Conservation (phyloP, 2,888 invertebrate species). For the Chrysopilus asiliformis region DNA sequence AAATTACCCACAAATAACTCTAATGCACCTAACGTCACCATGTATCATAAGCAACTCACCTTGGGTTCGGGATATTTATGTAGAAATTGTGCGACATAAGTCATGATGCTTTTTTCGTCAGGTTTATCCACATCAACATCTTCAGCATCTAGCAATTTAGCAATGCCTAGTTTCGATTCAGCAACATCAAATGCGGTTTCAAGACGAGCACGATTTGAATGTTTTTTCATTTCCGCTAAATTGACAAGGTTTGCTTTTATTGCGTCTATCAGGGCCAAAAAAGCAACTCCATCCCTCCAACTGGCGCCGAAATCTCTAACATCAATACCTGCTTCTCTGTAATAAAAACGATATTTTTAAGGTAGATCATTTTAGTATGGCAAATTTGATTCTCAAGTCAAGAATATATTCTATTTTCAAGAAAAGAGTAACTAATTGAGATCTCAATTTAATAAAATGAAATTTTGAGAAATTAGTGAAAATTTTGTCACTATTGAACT, state of each 20-base stretch:
- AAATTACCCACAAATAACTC: too few species aligned
- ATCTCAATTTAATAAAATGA: too few species aligned
- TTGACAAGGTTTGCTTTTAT: constrained; percentile 88
- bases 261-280: constrained; percentile 88
- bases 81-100: constrained; percentile 94
- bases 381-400: constrained; percentile 3
- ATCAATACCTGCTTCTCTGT: constrained; percentile 72
- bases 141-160: constrained; percentile 83
- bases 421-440: too few species aligned
- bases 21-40: too few species aligned
- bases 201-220: constrained; percentile 67
- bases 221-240: constrained; percentile 63
- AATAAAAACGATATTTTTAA: constrained; percentile 14
- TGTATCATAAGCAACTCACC: too few species aligned
- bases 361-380: constrained; percentile 5
- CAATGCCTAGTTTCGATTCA: constrained; percentile 81
- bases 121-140: constrained; percentile 93
- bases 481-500: too few species aligned
- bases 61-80: constrained; percentile 87
- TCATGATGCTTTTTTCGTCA: constrained; percentile 96
- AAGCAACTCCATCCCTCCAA: constrained; percentile 93
- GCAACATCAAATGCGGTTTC: constrained; percentile 91
- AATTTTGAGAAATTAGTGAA: too few species aligned
- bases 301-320: constrained; percentile 89
- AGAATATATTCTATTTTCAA: constrained; percentile 1